Conservation (phyloP, 2,888 invertebrate species). For the Lymantria monacha region DNA sequence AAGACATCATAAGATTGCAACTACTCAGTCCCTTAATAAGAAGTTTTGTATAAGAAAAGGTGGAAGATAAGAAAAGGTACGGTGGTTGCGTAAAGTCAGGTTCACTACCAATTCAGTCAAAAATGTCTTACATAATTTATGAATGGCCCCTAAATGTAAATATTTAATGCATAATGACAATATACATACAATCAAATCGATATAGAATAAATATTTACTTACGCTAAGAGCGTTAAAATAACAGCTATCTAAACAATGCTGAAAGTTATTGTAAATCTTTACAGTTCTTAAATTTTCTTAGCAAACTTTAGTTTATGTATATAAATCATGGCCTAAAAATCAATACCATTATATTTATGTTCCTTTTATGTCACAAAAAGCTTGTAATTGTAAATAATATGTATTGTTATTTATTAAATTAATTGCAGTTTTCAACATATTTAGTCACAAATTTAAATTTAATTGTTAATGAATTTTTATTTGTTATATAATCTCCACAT, state of each 20-base stretch:
- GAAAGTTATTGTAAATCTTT: too few relatives aligned
- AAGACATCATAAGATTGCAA: too few relatives aligned
- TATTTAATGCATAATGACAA: conserved; percentile 35
- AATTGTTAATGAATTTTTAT: not conserved
- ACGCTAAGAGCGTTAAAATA: conserved; percentile 24
- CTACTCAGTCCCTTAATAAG: too few relatives aligned
- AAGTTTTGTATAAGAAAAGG: too few relatives aligned
- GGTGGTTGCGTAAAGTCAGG: too few relatives aligned
- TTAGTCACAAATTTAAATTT: conserved; percentile 8
- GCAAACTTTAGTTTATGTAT: not conserved
- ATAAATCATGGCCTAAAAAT: not conserved
- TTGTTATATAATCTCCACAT: not conserved
- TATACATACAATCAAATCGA: conserved; percentile 28
- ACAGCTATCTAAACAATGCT: too few relatives aligned
- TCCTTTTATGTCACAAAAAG: not conserved
- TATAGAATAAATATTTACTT: conserved; percentile 8
- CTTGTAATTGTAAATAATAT: too few relatives aligned
- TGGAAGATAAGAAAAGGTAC: too few relatives aligned
- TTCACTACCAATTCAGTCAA: too few relatives aligned
- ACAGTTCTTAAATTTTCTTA: too few relatives aligned
- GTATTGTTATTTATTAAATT: not conserved
- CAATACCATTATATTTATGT: not conserved
- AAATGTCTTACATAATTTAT: too few relatives aligned
- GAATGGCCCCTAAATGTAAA: too few relatives aligned
- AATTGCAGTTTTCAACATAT: not conserved